Evolutionary conservation across 35 echinoderm and acorn worm genomes (phyloP).

Genomic region (Anneissia japonica): DNA sequence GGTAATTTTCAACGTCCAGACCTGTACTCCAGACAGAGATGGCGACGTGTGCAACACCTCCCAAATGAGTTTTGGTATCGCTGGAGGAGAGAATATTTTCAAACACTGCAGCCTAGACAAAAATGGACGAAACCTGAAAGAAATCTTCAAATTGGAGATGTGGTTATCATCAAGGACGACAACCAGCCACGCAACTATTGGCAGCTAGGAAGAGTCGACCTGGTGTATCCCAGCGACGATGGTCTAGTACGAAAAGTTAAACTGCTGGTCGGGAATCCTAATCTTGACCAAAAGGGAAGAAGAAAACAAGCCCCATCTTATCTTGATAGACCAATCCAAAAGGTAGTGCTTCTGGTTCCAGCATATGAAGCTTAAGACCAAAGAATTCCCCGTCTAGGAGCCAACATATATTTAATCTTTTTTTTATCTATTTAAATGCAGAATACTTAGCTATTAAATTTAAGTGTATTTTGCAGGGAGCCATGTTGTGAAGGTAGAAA

Average conservation of each 20-base stretch:
- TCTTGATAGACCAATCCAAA: constrained; percentile 21
- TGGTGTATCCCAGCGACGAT: constrained; percentile 21
- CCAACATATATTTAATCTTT: too few species aligned
- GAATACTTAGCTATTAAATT: too few species aligned
- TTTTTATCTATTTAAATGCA: too few species aligned
- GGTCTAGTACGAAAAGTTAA: constrained; percentile 25
- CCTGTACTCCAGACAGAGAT: constrained; percentile 45
- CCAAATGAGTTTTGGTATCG: constrained; percentile 57
- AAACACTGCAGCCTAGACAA: constrained; percentile 30
- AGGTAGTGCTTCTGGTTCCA: constrained; percentile 12
- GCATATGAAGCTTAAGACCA: too few species aligned
- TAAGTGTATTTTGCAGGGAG: too few species aligned
- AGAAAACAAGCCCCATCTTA: neutral
- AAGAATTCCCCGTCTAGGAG: too few species aligned
- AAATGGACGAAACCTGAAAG: constrained; percentile 19
- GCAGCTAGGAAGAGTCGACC: constrained; percentile 10
- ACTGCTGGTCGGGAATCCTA: neutral
- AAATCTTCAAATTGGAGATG: constrained; percentile 30
- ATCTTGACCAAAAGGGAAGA: constrained; percentile 10
- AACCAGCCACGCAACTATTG: constrained; percentile 16
- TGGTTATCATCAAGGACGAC: constrained; percentile 39
- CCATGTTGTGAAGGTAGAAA: too few species aligned
- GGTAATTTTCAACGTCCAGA: constrained; percentile 17
- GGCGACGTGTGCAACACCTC: constrained; percentile 57
- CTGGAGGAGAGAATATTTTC: constrained; percentile 62